Evolutionary conservation across 2,113 vertebrate species (phyloP).

Genomic region (Delphinapterus leucas): DNA sequence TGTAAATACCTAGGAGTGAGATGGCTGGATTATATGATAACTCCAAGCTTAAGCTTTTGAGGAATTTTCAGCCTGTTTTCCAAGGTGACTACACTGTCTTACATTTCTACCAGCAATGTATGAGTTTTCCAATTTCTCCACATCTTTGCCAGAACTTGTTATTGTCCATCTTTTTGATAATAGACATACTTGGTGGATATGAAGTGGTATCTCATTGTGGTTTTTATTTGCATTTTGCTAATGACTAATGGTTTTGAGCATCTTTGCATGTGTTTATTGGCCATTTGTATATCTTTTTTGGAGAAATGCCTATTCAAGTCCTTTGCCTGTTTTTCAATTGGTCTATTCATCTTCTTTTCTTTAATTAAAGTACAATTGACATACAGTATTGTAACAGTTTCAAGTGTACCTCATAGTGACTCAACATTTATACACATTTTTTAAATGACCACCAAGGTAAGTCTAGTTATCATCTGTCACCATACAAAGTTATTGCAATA

Average conservation of each 20-base stretch:
- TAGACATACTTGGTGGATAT: not conserved
- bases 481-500: too few relatives aligned
- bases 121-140: not conserved
- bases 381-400: too few relatives aligned
- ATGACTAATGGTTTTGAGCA: not conserved
- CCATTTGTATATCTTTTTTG: not conserved
- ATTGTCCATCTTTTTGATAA: not conserved
- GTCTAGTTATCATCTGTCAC: too few relatives aligned
- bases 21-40: not conserved
- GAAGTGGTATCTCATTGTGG: not conserved
- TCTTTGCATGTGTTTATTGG: not conserved
- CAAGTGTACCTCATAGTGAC: too few relatives aligned
- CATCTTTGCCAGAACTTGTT: not conserved
- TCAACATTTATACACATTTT: too few relatives aligned
- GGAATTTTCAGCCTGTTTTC: not conserved
- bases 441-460: too few relatives aligned
- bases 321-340: not conserved
- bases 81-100: not conserved
- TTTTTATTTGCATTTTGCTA: not conserved
- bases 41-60: not conserved
- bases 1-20: not conserved
- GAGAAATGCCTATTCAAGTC: not conserved
- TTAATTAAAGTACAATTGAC: too few relatives aligned
- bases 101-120: not conserved
- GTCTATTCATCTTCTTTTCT: not conserved